These are phyloP conservation scores for Parazoanthus swiftii DNA, from an alignment of 92 coral and sea anemone species.

Conservation along the genomic window DNA sequence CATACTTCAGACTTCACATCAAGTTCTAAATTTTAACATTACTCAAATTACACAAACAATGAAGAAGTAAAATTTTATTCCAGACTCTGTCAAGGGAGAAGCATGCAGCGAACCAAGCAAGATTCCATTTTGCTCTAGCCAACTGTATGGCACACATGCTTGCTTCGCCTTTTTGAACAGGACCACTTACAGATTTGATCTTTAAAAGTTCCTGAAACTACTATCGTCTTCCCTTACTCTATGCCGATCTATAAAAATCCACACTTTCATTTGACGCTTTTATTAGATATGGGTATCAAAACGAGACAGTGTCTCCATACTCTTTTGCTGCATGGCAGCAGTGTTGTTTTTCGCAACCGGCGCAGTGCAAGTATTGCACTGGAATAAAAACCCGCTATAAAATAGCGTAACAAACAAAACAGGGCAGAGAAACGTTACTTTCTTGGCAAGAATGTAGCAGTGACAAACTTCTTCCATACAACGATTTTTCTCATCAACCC, in stretches of 20 bases:
- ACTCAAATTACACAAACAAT: constrained; percentile 23
- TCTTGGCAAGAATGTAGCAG: background rate
- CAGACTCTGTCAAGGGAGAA: background rate
- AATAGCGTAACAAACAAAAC: background rate
- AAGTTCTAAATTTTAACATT: background rate
- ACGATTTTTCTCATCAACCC: background rate
- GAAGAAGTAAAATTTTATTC: background rate
- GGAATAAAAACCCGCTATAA: constrained; percentile 11
- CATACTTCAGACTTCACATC: constrained; percentile 34
- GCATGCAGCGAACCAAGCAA: background rate
- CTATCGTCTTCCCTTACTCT: background rate
- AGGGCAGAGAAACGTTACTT: background rate
- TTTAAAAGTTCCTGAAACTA: background rate
- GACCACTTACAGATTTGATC: background rate
- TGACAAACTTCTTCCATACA: background rate
- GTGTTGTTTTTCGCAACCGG: constrained; percentile 22
- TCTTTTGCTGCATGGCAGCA: constrained; percentile 44
- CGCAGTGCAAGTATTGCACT: constrained; percentile 30
- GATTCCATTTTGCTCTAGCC: background rate
- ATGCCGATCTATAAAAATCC: background rate
- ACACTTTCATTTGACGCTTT: constrained; percentile 14
- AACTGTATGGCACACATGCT: background rate
- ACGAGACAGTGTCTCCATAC: constrained; percentile 40
- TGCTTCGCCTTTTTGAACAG: background rate
- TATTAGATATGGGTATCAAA: background rate